phyloP scores from a whole-genome alignment of 2,797 vertebrate genomes.

The Myotis vivesi region DNA sequence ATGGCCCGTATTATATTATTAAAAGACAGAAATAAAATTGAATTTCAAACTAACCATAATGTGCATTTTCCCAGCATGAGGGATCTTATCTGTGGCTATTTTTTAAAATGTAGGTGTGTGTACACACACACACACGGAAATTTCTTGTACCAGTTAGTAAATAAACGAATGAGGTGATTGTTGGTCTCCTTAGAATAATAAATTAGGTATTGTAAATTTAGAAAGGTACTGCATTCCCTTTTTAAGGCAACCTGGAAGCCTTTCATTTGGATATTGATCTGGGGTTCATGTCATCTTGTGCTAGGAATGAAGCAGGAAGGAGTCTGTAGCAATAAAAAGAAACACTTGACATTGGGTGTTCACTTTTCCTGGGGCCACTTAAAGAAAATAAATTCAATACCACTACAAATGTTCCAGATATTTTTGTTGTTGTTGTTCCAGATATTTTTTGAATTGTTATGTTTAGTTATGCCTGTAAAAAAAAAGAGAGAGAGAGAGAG shows the following conservation, averaged over 20 bases:
- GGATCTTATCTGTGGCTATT: not conserved
- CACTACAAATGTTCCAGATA: not conserved
- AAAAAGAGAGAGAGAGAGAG: not conserved
- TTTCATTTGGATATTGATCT: not conserved
- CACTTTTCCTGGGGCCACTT: not conserved
- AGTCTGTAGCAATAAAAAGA: not conserved
- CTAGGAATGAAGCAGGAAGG: not conserved
- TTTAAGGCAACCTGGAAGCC: not conserved
- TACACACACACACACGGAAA: not conserved
- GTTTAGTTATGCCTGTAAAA: not conserved
- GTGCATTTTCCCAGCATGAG: not conserved
- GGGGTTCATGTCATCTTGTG: not conserved
- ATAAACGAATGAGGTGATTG: constrained; percentile 26
- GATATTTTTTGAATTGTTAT: not conserved
- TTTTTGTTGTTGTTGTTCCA: not conserved
- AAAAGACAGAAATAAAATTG: not conserved
- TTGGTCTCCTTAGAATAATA: not conserved
- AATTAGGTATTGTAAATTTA: not conserved
- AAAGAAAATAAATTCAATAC: constrained; percentile 14
- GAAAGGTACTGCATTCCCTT: not conserved
- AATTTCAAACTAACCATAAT: not conserved
- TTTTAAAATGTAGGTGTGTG: not conserved
- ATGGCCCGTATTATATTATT: not conserved
- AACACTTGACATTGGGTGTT: not conserved
- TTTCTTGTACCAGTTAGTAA: constrained; percentile 17